These are phyloP conservation scores for Parotocinclus haroldoi DNA, from an alignment of 2,797 vertebrate genomes.

Conservation along the genomic window DNA sequence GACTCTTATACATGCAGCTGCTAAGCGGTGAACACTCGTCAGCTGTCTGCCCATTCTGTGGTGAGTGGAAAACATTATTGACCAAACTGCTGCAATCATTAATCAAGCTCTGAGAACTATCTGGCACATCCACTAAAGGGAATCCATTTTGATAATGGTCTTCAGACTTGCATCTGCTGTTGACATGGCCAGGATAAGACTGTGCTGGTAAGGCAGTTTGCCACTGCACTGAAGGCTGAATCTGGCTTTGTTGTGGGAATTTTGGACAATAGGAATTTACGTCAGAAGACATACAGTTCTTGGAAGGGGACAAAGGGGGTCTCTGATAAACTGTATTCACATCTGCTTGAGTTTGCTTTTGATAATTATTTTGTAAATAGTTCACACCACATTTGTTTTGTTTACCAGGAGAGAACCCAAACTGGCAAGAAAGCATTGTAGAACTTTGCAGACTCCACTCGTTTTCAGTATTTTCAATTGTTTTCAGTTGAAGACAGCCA, in stretches of 20 bases:
- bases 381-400: background rate
- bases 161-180: constrained; percentile 7
- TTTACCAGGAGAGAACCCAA: background rate
- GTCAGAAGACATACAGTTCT: background rate
- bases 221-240: constrained; percentile 13
- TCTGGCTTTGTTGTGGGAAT: constrained; percentile 6
- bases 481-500: constrained; percentile 4
- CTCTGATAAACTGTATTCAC: constrained; percentile 10
- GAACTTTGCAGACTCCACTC: background rate
- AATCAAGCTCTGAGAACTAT: constrained; percentile 38
- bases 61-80: constrained; percentile 46
- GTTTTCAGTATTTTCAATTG: constrained; percentile 3
- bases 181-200: constrained; percentile 13
- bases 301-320: background rate
- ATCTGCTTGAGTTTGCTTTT: constrained; percentile 5
- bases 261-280: background rate
- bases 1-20: constrained; percentile 67
- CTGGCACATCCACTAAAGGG: constrained; percentile 41
- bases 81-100: constrained; percentile 33
- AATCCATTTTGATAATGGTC: constrained; percentile 6
- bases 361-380: constrained; percentile 15
- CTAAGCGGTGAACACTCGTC: constrained; percentile 44
- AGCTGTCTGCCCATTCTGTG: constrained; percentile 35
- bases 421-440: constrained; percentile 10
- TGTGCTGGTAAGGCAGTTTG: constrained; percentile 14